A percentile compares a stretch with the other conserved stretches of the same genome.
Evolutionary conservation across 2,113 vertebrate species (phyloP).

Genomic region (Recurvirostra avosetta): DNA sequence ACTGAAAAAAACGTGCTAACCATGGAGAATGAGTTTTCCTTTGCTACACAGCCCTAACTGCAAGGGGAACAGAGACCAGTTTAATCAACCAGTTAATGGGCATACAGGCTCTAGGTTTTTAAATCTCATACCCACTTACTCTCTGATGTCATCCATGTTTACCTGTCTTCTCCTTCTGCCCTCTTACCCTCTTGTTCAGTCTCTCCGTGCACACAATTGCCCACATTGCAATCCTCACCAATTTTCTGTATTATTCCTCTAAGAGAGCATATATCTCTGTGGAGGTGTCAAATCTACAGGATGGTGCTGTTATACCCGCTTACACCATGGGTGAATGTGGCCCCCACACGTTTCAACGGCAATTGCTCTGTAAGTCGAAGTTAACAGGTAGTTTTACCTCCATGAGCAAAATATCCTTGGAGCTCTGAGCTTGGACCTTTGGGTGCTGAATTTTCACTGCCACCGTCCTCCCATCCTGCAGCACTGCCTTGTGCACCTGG

Average conservation of each 20-base stretch:
- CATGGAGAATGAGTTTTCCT: not conserved
- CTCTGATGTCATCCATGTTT: not conserved
- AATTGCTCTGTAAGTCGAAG: not conserved
- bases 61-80: not conserved
- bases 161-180: not conserved
- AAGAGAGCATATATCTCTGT: not conserved
- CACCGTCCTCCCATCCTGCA: conserved; percentile 89
- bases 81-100: not conserved
- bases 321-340: not conserved
- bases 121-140: not conserved
- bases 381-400: conserved; percentile 79
- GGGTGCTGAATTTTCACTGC: conserved; percentile 98
- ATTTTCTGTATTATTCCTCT: not conserved
- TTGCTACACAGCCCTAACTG: not conserved
- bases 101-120: not conserved
- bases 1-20: not conserved
- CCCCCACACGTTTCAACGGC: accelerated
- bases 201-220: not conserved
- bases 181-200: not conserved
- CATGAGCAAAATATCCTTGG: conserved; percentile 91
- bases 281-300: not conserved
- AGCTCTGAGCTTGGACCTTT: conserved; percentile 90
- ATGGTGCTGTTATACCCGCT: not conserved
- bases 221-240: not conserved
- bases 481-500: conserved; percentile 95